Evolutionary conservation across 2,113 vertebrate genomes (phyloP), one percentile per base, ranked within the genome.

Genomic region (Phylloscopus trochilus): DNA sequence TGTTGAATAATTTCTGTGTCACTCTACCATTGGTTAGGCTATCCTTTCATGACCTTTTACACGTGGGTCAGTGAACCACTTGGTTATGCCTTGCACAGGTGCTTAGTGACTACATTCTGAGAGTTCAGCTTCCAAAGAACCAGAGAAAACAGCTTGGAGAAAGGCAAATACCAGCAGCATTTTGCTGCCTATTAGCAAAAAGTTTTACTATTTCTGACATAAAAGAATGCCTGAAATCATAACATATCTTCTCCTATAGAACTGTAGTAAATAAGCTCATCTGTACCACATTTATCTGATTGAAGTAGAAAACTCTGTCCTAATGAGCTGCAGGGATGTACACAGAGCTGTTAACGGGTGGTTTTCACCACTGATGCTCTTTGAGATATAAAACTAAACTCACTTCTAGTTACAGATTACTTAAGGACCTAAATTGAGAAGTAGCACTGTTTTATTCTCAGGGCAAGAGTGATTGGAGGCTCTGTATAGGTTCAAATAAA

Each of bases 291-390:
- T 79, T 64, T 73, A 58, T 92, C 60, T 84, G 41, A 44, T 28
- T 90, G 69, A 82, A 87, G 44, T 3, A 59, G 37, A 44, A 91
- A 92, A 69, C 37, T 39, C 73, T 76, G 44, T 58, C 66, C 69
- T 95, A 95, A 96, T 2, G 16, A 95, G 91, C 89, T 93, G 31
- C 73, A 83, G 37, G 27, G n/a, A 76, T 44, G 28, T 81, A 67
- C 28, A 84, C 41, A 95, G 66, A 66, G 41, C 49, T 92, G 69
- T 83, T 87, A 93, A 92, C 62, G 47, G 70, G 53, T 90, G 37
- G n/a, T 30, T 89, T 91, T 73, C 66, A 82, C 31, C 15, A 58
- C 44, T 49, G 49, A 78, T 66, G 37, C 11, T 68, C n/a, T 93
- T 75, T 52, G 69, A 79, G 49, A 53, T 14, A 91, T 15, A 79